These are phyloP conservation scores for Thamnaconus septentrionalis DNA, from an alignment of 2,113 vertebrate genomes.

Conservation along the genomic window DNA sequence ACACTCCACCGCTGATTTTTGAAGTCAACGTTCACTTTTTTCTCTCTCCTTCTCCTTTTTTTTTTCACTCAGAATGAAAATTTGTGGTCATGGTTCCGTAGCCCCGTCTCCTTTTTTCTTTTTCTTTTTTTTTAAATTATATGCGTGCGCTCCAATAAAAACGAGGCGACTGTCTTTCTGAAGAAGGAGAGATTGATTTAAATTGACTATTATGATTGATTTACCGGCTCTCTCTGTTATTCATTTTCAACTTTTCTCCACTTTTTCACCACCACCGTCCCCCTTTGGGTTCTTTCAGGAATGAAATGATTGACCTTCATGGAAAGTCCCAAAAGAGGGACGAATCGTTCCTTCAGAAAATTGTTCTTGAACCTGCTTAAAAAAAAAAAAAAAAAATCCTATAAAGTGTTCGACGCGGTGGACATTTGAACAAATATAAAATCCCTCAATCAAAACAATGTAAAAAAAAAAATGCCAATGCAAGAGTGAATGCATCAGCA, in stretches of 20 bases:
- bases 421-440: too few species aligned
- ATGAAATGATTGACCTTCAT: slow-evolving; percentile 36
- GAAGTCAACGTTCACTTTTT: slow-evolving; percentile 42
- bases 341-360: too few species aligned
- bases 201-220: slow-evolving; percentile 21
- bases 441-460: too few species aligned
- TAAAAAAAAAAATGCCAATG: not conserved
- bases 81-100: slow-evolving; percentile 26
- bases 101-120: not conserved
- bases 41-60: slow-evolving; percentile 16
- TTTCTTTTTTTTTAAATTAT: not conserved
- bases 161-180: slow-evolving; percentile 17
- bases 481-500: not conserved
- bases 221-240: not conserved
- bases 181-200: slow-evolving; percentile 23
- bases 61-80: slow-evolving; percentile 14
- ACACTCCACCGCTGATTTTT: slow-evolving; percentile 40
- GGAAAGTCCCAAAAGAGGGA: slow-evolving; percentile 2
- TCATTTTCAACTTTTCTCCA: too few species aligned
- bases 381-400: too few species aligned
- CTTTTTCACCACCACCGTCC: too few species aligned
- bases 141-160: slow-evolving; percentile 19
- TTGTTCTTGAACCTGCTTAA: too few species aligned
- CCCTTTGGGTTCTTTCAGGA: not conserved
- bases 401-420: too few species aligned